A percentile compares a stretch with the other conserved stretches of the same genome.
phyloP scores from a whole-genome alignment of 1,140 invertebrate species.

The Pachyrhynchus sulphureomaculatus region DNA sequence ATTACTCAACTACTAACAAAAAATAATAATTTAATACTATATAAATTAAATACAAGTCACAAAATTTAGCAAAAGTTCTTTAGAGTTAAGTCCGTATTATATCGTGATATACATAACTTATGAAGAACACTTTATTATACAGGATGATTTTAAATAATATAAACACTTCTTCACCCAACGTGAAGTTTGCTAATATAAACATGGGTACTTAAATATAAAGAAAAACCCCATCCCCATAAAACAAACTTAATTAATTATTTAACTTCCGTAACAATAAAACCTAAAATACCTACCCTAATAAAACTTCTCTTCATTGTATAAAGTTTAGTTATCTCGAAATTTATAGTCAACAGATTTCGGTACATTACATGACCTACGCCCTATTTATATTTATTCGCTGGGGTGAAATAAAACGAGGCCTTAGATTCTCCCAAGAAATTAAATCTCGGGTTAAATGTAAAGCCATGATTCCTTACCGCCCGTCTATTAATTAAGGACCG shows the following conservation, averaged over 20 bases:
- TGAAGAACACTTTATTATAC: too few relatives aligned
- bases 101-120: too few relatives aligned
- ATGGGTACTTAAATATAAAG: too few relatives aligned
- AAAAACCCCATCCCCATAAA: neutral
- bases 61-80: too few relatives aligned
- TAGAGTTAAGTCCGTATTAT: too few relatives aligned
- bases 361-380: conserved; percentile 13
- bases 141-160: too few relatives aligned
- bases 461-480: conserved; percentile 13
- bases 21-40: too few relatives aligned
- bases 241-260: conserved; percentile 5
- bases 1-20: too few relatives aligned
- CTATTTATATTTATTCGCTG: conserved; percentile 20
- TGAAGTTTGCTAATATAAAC: too few relatives aligned
- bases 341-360: conserved; percentile 10
- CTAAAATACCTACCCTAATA: neutral
- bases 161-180: too few relatives aligned
- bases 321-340: conserved; percentile 10
- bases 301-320: conserved; percentile 1
- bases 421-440: conserved; percentile 14
- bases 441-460: conserved; percentile 10
- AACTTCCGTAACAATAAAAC: conserved; percentile 4
- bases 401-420: conserved; percentile 11
- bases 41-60: too few relatives aligned
- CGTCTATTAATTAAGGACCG: conserved; percentile 18